Percentiles rank a stretch among this genome's conserved stretches.
phyloP scores from a whole-genome alignment of 1,140 invertebrate genomes.

The Drosophila funebris region DNA sequence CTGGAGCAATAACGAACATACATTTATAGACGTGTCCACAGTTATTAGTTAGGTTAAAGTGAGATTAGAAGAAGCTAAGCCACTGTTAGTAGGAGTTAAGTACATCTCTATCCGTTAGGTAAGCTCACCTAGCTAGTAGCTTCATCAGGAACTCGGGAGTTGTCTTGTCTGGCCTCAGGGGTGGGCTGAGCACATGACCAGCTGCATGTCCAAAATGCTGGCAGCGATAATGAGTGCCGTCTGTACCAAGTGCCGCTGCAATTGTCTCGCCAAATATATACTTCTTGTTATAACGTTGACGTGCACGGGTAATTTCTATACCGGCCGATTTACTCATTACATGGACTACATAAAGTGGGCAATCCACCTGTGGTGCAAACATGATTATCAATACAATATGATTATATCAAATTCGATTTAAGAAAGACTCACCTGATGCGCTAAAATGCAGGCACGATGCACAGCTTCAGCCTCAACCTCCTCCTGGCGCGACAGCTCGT shows the following conservation, averaged over 20 bases:
- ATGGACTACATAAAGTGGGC: constrained; percentile 89
- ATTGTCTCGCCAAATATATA: constrained; percentile 92
- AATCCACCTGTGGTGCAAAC: constrained; percentile 57
- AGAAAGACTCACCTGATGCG: constrained; percentile 90
- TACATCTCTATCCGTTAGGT: accelerated
- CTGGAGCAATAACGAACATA: background rate
- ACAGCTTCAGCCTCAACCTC: constrained; percentile 99
- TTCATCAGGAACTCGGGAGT: constrained; percentile 94
- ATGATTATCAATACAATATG: background rate
- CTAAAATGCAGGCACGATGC: constrained; percentile 96
- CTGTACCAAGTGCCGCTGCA: constrained; percentile 88
- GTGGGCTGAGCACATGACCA: constrained; percentile 89
- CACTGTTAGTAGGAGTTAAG: background rate
- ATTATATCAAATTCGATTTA: too few relatives aligned
- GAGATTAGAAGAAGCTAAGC: background rate
- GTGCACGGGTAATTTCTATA: constrained; percentile 85
- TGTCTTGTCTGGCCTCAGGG: constrained; percentile 88
- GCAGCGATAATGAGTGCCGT: constrained; percentile 73
- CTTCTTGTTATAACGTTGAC: constrained; percentile 83
- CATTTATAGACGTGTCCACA: too few relatives aligned
- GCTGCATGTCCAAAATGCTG: constrained; percentile 78
- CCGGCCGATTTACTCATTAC: constrained; percentile 91
- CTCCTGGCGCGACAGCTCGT: constrained; percentile 96
- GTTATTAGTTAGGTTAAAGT: background rate
- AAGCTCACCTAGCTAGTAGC: constrained; percentile 91